phyloP scores from a whole-genome alignment of 2,888 invertebrate genomes.

The Acleris cristana region DNA sequence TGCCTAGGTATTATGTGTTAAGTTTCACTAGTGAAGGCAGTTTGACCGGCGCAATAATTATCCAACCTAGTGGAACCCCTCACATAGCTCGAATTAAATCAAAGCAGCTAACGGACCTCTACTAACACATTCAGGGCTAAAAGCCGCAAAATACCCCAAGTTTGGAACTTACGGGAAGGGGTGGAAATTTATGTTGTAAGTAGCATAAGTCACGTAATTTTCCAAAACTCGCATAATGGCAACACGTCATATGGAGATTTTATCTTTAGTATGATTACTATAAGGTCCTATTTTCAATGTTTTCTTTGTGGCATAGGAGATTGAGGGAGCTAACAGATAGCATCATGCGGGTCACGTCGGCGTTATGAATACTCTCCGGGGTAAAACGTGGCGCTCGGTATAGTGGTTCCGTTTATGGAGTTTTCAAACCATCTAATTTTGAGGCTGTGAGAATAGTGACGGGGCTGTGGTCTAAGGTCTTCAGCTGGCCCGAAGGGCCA shows the following conservation, averaged over 20 bases:
- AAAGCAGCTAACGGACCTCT: conserved; percentile 9
- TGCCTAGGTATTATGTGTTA: too few relatives aligned
- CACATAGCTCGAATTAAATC: conserved; percentile 13
- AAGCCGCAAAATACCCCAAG: conserved; percentile 15
- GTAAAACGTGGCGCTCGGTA: conserved; percentile 6
- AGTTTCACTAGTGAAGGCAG: too few relatives aligned
- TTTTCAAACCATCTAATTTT: background rate
- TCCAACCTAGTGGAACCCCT: too few relatives aligned
- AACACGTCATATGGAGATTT: too few relatives aligned
- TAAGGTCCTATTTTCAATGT: too few relatives aligned
- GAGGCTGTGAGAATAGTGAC: background rate
- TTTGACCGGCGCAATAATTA: too few relatives aligned
- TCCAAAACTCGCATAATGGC: background rate
- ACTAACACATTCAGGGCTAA: conserved; percentile 14
- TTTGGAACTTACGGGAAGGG: conserved; percentile 1
- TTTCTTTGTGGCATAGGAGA: too few relatives aligned
- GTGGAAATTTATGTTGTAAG: background rate
- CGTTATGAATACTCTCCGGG: conserved; percentile 1
- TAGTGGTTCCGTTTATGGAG: too few relatives aligned
- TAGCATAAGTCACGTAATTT: background rate
- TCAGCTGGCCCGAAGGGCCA: too few relatives aligned
- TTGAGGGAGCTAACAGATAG: background rate
- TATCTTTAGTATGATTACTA: too few relatives aligned
- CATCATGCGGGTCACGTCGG: conserved; percentile 1
- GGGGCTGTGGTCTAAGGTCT: too few relatives aligned